Percentiles rank a stretch among this genome's conserved stretches.
phyloP scores from a whole-genome alignment of 1,140 invertebrate species.

The Helicorthomorpha holstii region DNA sequence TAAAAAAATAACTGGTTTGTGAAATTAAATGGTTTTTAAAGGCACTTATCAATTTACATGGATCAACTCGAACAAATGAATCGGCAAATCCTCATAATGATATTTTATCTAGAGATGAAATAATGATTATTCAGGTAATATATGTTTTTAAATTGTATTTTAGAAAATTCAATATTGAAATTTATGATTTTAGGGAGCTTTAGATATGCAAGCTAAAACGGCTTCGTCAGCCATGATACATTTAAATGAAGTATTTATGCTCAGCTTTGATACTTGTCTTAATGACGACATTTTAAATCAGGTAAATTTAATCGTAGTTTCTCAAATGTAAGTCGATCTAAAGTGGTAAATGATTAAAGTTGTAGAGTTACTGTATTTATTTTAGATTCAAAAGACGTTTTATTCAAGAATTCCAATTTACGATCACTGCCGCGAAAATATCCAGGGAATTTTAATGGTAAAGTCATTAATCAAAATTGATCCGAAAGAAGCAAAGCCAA shows the following conservation, averaged over 20 bases:
- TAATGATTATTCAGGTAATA: not conserved
- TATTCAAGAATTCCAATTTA: slow-evolving; percentile 24
- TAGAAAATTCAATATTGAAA: no score
- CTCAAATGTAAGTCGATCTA: not conserved
- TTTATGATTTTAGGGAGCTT: slow-evolving; percentile 15
- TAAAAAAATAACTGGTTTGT: no score
- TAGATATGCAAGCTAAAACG: slow-evolving; percentile 22
- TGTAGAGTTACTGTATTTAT: not conserved
- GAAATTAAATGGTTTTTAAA: no score
- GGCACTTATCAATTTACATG: not conserved
- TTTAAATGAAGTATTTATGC: slow-evolving; percentile 19
- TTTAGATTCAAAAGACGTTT: slow-evolving; percentile 15
- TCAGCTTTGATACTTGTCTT: slow-evolving; percentile 14
- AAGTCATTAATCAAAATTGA: slow-evolving; percentile 20
- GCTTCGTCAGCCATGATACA: slow-evolving; percentile 21
- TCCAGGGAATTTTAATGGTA: slow-evolving; percentile 19
- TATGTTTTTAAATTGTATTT: no score
- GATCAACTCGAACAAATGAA: not conserved
- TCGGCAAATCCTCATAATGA: not conserved
- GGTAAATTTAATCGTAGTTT: not conserved
- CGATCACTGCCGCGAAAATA: slow-evolving; percentile 13
- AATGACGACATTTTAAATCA: slow-evolving; percentile 17
- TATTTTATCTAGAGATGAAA: not conserved
- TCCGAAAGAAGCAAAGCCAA: slow-evolving; percentile 15
- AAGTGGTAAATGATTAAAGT: not conserved